Conservation (phyloP, 2,113 vertebrate species). For the Genyomyrus donnyi region DNA sequence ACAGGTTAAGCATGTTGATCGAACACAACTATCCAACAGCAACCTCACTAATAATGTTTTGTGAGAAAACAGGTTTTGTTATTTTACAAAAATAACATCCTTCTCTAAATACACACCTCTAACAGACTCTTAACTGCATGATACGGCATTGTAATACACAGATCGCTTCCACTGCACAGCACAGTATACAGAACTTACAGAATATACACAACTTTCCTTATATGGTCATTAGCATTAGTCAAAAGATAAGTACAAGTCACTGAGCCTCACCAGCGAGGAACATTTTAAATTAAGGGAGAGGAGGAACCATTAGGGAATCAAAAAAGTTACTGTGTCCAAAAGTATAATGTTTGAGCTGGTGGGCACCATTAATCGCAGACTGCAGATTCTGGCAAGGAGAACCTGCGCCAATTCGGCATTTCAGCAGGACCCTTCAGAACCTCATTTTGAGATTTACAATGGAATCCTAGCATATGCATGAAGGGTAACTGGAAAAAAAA, state of each 20-base stretch:
- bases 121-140: not conserved
- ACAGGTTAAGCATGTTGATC: not conserved
- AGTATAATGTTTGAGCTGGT: not conserved
- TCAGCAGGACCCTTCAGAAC: not conserved
- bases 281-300: not conserved
- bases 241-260: not conserved
- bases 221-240: not conserved
- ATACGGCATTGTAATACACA: not conserved
- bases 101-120: not conserved
- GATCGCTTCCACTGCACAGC: not conserved
- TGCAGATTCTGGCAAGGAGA: not conserved
- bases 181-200: not conserved
- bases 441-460: not conserved
- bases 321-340: not conserved
- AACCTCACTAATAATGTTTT: not conserved
- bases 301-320: not conserved
- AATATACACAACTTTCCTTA: not conserved
- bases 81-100: not conserved
- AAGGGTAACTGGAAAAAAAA: not conserved
- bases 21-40: not conserved
- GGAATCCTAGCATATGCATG: not conserved
- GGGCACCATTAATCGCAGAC: not conserved
- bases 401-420: not conserved
- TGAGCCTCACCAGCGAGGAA: not conserved
- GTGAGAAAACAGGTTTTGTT: not conserved